These are phyloP conservation scores for Acanthoscelides obtectus DNA, from an alignment of 2,888 invertebrate species.

Conservation along the genomic window DNA sequence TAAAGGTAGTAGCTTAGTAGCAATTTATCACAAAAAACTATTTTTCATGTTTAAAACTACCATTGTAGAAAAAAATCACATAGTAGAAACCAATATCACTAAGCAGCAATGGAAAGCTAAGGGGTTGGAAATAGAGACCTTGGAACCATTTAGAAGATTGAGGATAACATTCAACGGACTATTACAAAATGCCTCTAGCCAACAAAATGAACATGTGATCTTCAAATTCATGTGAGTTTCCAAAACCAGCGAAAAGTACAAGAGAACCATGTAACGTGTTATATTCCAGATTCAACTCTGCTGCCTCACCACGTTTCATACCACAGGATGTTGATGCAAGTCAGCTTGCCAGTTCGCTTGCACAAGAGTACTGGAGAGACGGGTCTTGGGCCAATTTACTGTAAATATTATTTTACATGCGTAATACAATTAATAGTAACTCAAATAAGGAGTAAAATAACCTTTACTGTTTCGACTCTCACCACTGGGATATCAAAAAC, in stretches of 20 bases:
- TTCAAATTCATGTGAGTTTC: constrained; percentile 59
- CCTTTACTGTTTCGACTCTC: too few species aligned
- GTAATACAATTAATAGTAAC: too few species aligned
- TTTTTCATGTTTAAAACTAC: too few species aligned
- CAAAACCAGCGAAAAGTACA: not conserved
- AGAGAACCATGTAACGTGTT: not conserved
- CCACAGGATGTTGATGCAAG: constrained; percentile 55
- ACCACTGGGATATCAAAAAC: too few species aligned
- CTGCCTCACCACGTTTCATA: constrained; percentile 47
- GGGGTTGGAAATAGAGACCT: constrained; percentile 57
- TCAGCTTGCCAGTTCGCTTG: constrained; percentile 54
- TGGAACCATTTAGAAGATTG: constrained; percentile 58
- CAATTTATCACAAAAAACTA: too few species aligned
- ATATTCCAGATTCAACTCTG: constrained; percentile 54
- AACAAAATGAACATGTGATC: constrained; percentile 46
- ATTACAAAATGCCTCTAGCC: constrained; percentile 49
- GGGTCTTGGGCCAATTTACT: constrained; percentile 54
- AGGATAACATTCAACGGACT: constrained; percentile 67
- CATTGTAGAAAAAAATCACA: constrained; percentile 8
- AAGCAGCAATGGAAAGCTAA: constrained; percentile 56
- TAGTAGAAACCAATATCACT: constrained; percentile 11
- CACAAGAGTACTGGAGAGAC: constrained; percentile 56
- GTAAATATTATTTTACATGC: constrained; percentile 29
- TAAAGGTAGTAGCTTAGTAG: too few species aligned
- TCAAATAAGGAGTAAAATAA: too few species aligned